These are phyloP conservation scores for Eolophus roseicapilla DNA, from an alignment of 2,113 vertebrate genomes.

Conservation along the genomic window DNA sequence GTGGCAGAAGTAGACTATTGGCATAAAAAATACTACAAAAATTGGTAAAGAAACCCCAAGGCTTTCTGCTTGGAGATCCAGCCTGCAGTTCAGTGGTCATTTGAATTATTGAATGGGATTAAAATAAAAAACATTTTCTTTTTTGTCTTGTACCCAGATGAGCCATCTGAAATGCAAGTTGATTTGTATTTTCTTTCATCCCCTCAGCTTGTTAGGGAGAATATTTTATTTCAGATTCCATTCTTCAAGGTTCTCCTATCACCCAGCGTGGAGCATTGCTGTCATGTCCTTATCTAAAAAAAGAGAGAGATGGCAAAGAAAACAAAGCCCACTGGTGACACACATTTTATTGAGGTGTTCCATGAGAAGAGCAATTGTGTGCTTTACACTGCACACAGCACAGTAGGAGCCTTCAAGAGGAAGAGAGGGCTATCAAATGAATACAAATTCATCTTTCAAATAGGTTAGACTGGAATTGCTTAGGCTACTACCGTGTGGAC, in stretches of 20 bases:
- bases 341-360: conserved; percentile 66
- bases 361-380: conserved; percentile 63
- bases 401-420: conserved; percentile 43
- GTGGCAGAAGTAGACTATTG: conserved; percentile 63
- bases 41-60: conserved; percentile 37
- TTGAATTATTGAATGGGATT: conserved; percentile 75
- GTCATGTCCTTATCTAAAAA: conserved; percentile 63
- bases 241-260: conserved; percentile 64
- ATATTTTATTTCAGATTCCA: conserved; percentile 69
- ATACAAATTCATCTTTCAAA: conserved; percentile 63
- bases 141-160: conserved; percentile 61
- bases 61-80: conserved; percentile 62
- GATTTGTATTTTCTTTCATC: conserved; percentile 74
- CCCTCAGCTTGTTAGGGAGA: conserved; percentile 61
- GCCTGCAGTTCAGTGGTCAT: conserved; percentile 59
- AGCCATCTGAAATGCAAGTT: conserved; percentile 70
- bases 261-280: conserved; percentile 49
- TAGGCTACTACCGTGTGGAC: background rate
- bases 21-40: conserved; percentile 59
- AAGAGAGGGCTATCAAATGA: conserved; percentile 59
- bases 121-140: conserved; percentile 67
- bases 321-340: conserved; percentile 67
- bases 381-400: conserved; percentile 54
- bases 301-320: conserved; percentile 62
- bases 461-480: conserved; percentile 43